Conservation (phyloP, 2,113 vertebrate species). For the Panthera leo region DNA sequence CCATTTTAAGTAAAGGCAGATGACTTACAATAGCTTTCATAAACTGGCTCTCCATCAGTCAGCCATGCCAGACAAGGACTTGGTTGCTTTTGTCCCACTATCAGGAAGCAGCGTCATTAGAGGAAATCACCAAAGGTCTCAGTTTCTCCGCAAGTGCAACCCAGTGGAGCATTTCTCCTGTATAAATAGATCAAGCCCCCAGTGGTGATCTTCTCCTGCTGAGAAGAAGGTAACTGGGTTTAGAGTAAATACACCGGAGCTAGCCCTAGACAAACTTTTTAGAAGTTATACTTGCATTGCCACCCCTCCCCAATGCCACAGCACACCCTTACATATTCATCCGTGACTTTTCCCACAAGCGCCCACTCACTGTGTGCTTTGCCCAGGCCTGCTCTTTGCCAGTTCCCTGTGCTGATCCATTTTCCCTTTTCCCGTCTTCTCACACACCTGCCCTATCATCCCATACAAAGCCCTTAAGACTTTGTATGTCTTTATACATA, state of each 20-base stretch:
- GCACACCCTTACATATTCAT: neutral
- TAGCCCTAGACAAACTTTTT: neutral
- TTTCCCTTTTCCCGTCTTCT: neutral
- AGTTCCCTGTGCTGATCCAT: neutral
- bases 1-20: neutral
- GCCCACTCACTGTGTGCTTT: neutral
- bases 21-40: neutral
- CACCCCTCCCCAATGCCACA: neutral
- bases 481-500: neutral
- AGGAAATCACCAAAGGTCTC: neutral
- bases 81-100: neutral
- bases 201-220: neutral
- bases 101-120: neutral
- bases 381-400: neutral
- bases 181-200: neutral
- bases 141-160: neutral
- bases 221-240: neutral
- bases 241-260: neutral
- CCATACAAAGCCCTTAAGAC: neutral
- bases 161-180: neutral
- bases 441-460: neutral
- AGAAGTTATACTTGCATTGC: neutral
- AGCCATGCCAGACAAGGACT: neutral
- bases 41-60: neutral
- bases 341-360: neutral